Conservation (phyloP, 1,140 invertebrate genomes). For the Neotoxoptera formosana region DNA sequence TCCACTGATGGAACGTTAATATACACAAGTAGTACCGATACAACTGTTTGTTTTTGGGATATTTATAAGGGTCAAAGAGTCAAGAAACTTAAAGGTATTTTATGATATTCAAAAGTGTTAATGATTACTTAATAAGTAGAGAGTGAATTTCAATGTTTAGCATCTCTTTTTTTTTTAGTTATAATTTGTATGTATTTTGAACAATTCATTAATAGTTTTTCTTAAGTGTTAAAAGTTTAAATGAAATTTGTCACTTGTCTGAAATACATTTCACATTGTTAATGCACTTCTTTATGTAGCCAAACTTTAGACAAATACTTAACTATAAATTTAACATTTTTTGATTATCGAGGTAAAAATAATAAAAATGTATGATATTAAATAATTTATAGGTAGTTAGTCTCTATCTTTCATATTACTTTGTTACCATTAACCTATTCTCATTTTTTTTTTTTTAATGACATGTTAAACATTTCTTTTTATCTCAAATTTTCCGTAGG, state of each 20-base stretch:
- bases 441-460: not conserved
- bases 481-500: conserved; percentile 65
- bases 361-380: not conserved
- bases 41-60: conserved; percentile 95
- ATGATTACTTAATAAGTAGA: not conserved
- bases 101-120: not conserved
- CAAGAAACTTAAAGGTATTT: conserved; percentile 84
- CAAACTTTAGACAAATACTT: not conserved
- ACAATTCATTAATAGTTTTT: not conserved
- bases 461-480: not conserved
- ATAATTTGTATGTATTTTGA: not conserved
- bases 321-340: not conserved
- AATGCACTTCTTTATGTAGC: not conserved
- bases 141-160: not conserved
- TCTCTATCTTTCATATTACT: not conserved
- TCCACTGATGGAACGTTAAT: conserved; percentile 90
- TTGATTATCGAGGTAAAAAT: not conserved
- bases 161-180: not conserved
- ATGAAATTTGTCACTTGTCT: not conserved
- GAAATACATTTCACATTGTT: not conserved
- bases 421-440: no score
- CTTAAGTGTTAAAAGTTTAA: not conserved
- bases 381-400: not conserved
- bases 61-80: conserved; percentile 84
- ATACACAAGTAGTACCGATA: conserved; percentile 94